Percentiles rank a stretch among this genome's conserved stretches.
phyloP scores from a whole-genome alignment of 2,888 invertebrate genomes.

The Leptothorax acervorum region DNA sequence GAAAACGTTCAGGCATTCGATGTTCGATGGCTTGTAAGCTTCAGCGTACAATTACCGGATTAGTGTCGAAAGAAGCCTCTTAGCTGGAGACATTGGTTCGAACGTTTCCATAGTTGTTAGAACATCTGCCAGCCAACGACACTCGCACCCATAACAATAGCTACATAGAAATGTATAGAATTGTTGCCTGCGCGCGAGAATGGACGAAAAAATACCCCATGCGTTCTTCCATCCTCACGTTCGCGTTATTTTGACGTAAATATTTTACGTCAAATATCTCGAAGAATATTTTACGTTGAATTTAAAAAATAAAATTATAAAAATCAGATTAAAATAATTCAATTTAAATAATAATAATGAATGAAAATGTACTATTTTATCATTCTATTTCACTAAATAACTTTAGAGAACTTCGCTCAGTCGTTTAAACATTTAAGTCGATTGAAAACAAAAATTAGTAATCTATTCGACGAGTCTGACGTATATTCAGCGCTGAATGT shows the following conservation, averaged over 20 bases:
- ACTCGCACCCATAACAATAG: slow-evolving; percentile 41
- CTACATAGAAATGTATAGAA: slow-evolving; percentile 23
- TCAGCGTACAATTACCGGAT: slow-evolving; percentile 66
- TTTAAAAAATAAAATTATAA: neutral
- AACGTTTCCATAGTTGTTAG: slow-evolving; percentile 40
- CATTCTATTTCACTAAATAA: neutral
- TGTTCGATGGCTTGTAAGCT: slow-evolving; percentile 48
- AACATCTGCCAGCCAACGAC: slow-evolving; percentile 66
- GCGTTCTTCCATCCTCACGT: neutral
- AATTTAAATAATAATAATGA: neutral
- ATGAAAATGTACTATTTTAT: neutral
- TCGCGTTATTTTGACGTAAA: neutral
- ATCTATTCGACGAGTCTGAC: neutral
- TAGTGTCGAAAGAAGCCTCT: slow-evolving; percentile 52
- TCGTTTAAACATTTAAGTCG: neutral
- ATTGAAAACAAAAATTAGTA: neutral
- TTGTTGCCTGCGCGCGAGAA: slow-evolving; percentile 6
- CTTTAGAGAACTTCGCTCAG: neutral
- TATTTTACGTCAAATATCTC: neutral
- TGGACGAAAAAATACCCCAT: neutral
- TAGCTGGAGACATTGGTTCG: slow-evolving; percentile 48
- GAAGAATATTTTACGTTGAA: neutral
- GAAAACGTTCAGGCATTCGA: slow-evolving; percentile 16
- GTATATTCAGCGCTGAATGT: neutral
- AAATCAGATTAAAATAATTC: neutral